Evolutionary conservation across 2,888 invertebrate genomes (phyloP).

Genomic region (Andricus quercusramuli): DNA sequence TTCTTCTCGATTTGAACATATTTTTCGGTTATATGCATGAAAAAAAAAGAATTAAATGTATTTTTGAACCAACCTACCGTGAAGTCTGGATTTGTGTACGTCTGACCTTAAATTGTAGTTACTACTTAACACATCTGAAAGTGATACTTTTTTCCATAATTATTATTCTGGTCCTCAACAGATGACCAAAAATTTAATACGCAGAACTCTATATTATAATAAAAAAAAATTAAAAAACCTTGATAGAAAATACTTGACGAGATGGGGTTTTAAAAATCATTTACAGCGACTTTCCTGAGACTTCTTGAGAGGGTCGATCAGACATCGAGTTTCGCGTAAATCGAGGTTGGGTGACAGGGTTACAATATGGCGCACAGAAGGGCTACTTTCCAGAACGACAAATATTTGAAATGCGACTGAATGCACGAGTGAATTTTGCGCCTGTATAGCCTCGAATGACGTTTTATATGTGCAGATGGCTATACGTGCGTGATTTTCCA

Average conservation of each 20-base stretch:
- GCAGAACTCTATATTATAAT: not conserved
- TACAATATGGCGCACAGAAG: constrained; percentile 8
- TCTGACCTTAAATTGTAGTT: too few relatives aligned
- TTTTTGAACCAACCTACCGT: too few relatives aligned
- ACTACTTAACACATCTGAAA: too few relatives aligned
- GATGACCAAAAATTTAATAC: not conserved
- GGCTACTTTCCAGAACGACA: constrained; percentile 39
- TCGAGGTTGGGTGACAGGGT: not conserved
- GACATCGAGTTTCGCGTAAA: constrained; percentile 2
- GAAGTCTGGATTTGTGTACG: too few relatives aligned
- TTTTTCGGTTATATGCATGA: too few relatives aligned
- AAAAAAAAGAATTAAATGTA: too few relatives aligned
- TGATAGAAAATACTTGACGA: constrained; percentile 10
- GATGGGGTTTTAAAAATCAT: not conserved
- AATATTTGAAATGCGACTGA: constrained; percentile 51
- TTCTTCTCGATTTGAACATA: too few relatives aligned
- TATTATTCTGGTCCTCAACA: too few relatives aligned
- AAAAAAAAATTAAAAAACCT: not conserved
- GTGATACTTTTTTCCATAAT: too few relatives aligned
- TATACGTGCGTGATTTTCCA: not conserved
- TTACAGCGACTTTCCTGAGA: not conserved
- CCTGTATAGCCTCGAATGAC: constrained; percentile 41
- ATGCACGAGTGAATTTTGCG: constrained; percentile 40
- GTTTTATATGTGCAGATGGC: not conserved
- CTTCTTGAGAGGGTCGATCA: constrained; percentile 5